These are phyloP conservation scores for Leptoclinus maculatus DNA, from an alignment of 2,797 vertebrate species.

Conservation along the genomic window DNA sequence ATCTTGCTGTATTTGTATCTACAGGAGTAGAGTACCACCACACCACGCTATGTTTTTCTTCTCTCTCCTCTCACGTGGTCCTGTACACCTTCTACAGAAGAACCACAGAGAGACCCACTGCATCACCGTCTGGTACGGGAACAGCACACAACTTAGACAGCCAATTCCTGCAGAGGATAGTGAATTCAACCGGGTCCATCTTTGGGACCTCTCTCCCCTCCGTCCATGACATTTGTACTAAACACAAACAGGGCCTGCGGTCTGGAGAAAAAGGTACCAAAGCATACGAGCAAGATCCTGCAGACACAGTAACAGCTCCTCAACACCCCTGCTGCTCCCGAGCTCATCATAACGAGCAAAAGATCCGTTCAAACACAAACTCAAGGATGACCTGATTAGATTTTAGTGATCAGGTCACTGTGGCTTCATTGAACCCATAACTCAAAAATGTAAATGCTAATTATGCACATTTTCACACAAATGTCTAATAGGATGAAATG, in stretches of 20 bases:
- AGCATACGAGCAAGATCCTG: background rate
- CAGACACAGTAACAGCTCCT: background rate
- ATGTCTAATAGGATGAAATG: too few relatives aligned
- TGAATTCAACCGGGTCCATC: constrained; percentile 1
- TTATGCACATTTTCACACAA: too few relatives aligned
- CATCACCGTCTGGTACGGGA: background rate
- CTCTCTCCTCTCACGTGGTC: background rate
- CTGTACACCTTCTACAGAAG: background rate
- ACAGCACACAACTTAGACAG: background rate
- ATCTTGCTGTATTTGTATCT: background rate
- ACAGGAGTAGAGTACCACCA: too few relatives aligned
- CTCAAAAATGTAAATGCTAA: too few relatives aligned
- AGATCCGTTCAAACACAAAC: background rate
- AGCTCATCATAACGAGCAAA: background rate
- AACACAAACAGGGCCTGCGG: background rate
- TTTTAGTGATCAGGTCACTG: too few relatives aligned
- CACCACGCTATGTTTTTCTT: background rate
- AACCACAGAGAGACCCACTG: background rate
- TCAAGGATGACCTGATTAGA: too few relatives aligned
- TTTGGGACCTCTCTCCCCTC: background rate
- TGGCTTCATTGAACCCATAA: too few relatives aligned
- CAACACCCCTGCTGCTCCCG: background rate
- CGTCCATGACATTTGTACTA: background rate
- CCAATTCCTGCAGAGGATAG: background rate
- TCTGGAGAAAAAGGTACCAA: background rate